Conservation (phyloP, 2,888 invertebrate genomes). For the Mycalesis mineus region DNA sequence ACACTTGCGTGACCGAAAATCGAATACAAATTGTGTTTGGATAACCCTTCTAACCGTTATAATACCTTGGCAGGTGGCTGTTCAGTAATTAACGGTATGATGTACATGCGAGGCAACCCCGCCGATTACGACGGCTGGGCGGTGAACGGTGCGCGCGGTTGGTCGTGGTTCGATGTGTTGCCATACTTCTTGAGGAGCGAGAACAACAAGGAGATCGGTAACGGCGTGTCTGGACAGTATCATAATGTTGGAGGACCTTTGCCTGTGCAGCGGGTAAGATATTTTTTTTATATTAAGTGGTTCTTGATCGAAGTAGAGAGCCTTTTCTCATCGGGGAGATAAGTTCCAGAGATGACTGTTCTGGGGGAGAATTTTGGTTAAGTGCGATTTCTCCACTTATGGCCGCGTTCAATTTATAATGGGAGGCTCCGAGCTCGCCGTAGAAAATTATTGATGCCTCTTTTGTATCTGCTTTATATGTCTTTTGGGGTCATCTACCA, state of each 20-base stretch:
- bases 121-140: slow-evolving; percentile 88
- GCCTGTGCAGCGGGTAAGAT: slow-evolving; percentile 72
- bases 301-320: too few species aligned
- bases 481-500: too few species aligned
- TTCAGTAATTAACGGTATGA: slow-evolving; percentile 88
- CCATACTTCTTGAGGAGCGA: slow-evolving; percentile 85
- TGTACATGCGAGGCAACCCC: slow-evolving; percentile 87
- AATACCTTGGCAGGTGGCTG: slow-evolving; percentile 78
- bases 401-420: too few species aligned
- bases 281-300: background rate
- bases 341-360: too few species aligned
- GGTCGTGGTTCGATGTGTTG: slow-evolving; percentile 87
- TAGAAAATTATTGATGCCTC: too few species aligned
- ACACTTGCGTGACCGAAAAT: too few species aligned
- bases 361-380: too few species aligned
- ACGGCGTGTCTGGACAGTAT: slow-evolving; percentile 77
- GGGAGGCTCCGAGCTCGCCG: too few species aligned
- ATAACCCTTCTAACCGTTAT: background rate
- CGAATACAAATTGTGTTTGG: too few species aligned
- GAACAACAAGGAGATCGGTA: slow-evolving; percentile 81
- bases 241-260: slow-evolving; percentile 81
- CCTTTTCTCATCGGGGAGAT: too few species aligned
- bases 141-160: slow-evolving; percentile 83
- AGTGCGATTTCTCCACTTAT: too few species aligned
- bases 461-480: too few species aligned